A percentile compares a stretch with the other conserved stretches of the same genome.
Conservation (phyloP, 1,140 invertebrate species). For the Harpegnathos saltator region DNA sequence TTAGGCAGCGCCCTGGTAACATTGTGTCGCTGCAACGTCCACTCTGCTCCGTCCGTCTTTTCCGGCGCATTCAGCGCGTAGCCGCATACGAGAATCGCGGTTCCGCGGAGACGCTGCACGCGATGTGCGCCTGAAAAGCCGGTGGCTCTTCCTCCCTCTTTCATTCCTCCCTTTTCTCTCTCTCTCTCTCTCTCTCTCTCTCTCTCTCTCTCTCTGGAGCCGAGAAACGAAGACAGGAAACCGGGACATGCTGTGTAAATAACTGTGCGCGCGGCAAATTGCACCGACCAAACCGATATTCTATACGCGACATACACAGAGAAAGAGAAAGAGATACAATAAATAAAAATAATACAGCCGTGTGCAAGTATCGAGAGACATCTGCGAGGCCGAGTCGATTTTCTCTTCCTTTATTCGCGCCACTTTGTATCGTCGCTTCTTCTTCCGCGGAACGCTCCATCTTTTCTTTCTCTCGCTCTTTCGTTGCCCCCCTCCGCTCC, state of each 20-base stretch:
- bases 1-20: constrained; percentile 68
- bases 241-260: not conserved
- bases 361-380: constrained; percentile 25
- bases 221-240: constrained; percentile 13
- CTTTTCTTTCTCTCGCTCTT: too few relatives aligned
- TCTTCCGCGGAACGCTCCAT: not conserved
- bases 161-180: not conserved
- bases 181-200: too few relatives aligned
- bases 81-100: not conserved
- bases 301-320: not conserved
- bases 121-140: constrained; percentile 29
- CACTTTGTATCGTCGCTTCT: constrained; percentile 2
- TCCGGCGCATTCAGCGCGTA: constrained; percentile 12
- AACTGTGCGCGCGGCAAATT: constrained; percentile 1
- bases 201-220: not conserved
- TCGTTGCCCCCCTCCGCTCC: too few relatives aligned
- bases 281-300: not conserved
- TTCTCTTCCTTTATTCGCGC: not conserved
- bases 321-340: constrained; percentile 8
- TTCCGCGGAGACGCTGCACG: constrained; percentile 29
- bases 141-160: not conserved
- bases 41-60: constrained; percentile 16
- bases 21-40: constrained; percentile 32
- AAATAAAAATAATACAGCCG: constrained; percentile 1
- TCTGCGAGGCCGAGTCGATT: constrained; percentile 15